Evolutionary conservation across 2,888 invertebrate species (phyloP).

Genomic region (Mylabris sibirica): DNA sequence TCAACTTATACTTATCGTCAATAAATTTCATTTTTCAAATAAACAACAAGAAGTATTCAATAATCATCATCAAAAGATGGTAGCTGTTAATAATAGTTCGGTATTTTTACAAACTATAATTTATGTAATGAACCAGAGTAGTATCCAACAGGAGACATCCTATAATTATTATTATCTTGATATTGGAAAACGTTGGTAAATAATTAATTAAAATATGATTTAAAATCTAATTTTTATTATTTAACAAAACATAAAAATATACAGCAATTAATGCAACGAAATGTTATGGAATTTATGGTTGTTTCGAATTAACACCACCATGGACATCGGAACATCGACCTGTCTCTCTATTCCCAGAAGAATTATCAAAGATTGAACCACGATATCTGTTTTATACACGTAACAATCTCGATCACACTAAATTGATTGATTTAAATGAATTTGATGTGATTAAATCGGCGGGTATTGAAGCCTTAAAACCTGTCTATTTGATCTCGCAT

Average conservation of each 20-base stretch:
- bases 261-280: slow-evolving; percentile 61
- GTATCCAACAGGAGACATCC: slow-evolving; percentile 49
- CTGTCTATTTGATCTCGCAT: slow-evolving; percentile 81
- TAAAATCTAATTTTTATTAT: slow-evolving; percentile 9
- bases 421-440: slow-evolving; percentile 72
- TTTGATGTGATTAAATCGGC: slow-evolving; percentile 69
- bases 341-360: slow-evolving; percentile 79
- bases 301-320: slow-evolving; percentile 79
- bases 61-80: slow-evolving; percentile 36
- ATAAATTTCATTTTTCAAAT: slow-evolving; percentile 21
- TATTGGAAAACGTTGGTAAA: slow-evolving; percentile 57
- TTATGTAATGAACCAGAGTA: slow-evolving; percentile 55
- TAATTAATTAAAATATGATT: slow-evolving; percentile 1
- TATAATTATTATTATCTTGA: slow-evolving; percentile 59
- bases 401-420: slow-evolving; percentile 63
- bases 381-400: slow-evolving; percentile 69
- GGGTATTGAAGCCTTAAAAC: slow-evolving; percentile 70
- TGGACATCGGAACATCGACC: slow-evolving; percentile 82
- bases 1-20: slow-evolving; percentile 29
- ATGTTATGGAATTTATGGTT: slow-evolving; percentile 83
- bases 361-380: slow-evolving; percentile 72
- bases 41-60: background rate
- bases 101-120: slow-evolving; percentile 53
- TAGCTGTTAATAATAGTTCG: slow-evolving; percentile 48
- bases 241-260: slow-evolving; percentile 16